These are phyloP conservation scores for Erebia epiphron DNA, from an alignment of 2,888 invertebrate species.

Conservation along the genomic window DNA sequence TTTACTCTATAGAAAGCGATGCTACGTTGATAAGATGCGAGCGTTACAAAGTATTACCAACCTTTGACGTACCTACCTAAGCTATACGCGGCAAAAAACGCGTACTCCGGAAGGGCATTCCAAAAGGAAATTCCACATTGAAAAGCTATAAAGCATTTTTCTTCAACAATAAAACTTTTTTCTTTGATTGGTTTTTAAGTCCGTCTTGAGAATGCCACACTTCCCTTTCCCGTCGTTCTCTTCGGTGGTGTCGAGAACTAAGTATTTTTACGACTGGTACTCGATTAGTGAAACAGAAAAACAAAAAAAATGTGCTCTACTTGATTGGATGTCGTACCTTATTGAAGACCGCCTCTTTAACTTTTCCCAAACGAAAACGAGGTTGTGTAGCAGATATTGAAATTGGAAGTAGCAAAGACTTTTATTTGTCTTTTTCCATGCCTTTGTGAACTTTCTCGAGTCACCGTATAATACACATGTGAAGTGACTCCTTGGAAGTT, in stretches of 20 bases:
- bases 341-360: slow-evolving; percentile 24
- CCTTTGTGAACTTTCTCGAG: slow-evolving; percentile 30
- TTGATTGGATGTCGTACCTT: slow-evolving; percentile 2
- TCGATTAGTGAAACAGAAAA: background rate
- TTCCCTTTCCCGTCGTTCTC: too few species aligned
- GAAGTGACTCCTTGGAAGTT: slow-evolving; percentile 30
- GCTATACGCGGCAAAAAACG: too few species aligned
- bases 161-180: too few species aligned
- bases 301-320: background rate
- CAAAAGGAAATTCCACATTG: too few species aligned
- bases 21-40: background rate
- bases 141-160: too few species aligned
- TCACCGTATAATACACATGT: slow-evolving; percentile 31
- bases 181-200: too few species aligned
- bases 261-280: too few species aligned
- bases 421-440: slow-evolving; percentile 31
- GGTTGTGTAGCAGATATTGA: slow-evolving; percentile 24
- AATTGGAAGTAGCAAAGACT: slow-evolving; percentile 27
- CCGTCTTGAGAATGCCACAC: too few species aligned
- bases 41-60: too few species aligned
- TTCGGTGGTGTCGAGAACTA: too few species aligned
- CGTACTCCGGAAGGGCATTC: too few species aligned
- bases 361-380: slow-evolving; percentile 25
- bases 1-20: background rate
- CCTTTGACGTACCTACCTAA: too few species aligned